Conservation (phyloP, 2,113 vertebrate species). For the Melierax canorus region DNA sequence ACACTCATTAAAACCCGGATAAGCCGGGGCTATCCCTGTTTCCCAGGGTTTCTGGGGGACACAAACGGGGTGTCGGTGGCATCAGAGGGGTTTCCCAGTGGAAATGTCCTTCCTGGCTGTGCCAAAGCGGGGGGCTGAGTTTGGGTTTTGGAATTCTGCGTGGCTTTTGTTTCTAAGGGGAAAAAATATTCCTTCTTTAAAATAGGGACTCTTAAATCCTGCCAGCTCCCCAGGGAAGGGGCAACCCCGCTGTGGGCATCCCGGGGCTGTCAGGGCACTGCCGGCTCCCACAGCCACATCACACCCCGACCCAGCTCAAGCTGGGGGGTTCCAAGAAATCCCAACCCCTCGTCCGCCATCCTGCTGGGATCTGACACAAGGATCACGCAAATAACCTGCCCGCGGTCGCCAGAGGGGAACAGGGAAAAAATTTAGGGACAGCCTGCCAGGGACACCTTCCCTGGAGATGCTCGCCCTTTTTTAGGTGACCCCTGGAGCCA, state of each 20-base stretch:
- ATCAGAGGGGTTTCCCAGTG: background rate
- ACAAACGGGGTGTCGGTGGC: background rate
- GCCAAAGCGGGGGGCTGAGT: accelerated
- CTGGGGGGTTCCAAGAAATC: background rate
- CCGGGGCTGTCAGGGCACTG: background rate
- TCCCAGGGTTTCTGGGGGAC: background rate
- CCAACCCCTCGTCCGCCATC: accelerated
- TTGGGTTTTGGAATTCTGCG: background rate
- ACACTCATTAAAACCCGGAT: background rate
- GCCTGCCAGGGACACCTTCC: background rate
- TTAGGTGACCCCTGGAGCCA: background rate
- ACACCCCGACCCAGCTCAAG: accelerated
- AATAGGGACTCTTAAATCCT: background rate
- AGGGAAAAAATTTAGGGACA: background rate
- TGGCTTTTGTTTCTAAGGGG: background rate
- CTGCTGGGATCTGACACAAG: background rate
- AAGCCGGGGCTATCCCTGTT: background rate
- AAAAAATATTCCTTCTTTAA: background rate
- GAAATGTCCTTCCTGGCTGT: background rate
- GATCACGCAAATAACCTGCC: background rate
- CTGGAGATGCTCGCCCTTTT: background rate
- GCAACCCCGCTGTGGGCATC: accelerated
- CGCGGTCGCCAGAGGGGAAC: accelerated
- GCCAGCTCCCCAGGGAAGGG: background rate
- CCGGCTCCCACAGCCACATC: background rate